A percentile compares a stretch with the other conserved stretches of the same genome.
Conservation (phyloP, 2,888 invertebrate species). For the Andricus quercusramuli region DNA sequence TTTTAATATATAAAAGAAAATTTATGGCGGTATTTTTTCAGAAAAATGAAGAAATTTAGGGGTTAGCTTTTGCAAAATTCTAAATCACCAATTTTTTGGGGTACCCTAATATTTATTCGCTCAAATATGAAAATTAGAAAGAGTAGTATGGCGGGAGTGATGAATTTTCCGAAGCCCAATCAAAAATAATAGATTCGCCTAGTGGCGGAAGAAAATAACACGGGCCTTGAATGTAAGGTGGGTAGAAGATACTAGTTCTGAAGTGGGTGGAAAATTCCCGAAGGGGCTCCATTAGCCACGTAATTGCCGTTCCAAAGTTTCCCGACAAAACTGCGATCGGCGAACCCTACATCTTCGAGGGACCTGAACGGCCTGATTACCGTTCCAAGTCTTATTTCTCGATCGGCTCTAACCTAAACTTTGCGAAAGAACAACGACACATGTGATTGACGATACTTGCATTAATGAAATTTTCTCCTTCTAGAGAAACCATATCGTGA, state of each 20-base stretch:
- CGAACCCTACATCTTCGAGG: slow-evolving; percentile 48
- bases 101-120: too few species aligned
- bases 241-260: slow-evolving; percentile 50
- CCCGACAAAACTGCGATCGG: slow-evolving; percentile 71
- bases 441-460: slow-evolving; percentile 9
- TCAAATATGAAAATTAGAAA: too few species aligned
- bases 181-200: not conserved
- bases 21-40: not conserved
- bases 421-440: slow-evolving; percentile 9
- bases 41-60: not conserved
- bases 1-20: not conserved
- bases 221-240: not conserved
- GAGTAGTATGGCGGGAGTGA: not conserved
- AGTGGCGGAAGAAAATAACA: not conserved
- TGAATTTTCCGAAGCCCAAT: not conserved
- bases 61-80: too few species aligned
- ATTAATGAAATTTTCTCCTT: not conserved
- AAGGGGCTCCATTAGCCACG: slow-evolving; percentile 69
- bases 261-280: slow-evolving; percentile 66
- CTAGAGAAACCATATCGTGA: slow-evolving; percentile 10
- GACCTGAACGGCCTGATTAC: slow-evolving; percentile 27
- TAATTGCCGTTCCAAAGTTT: slow-evolving; percentile 74
- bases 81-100: too few species aligned
- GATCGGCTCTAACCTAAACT: slow-evolving; percentile 24
- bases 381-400: slow-evolving; percentile 27